Evolutionary conservation across 2,888 invertebrate species (phyloP).

Genomic region (Hymenopus coronatus): DNA sequence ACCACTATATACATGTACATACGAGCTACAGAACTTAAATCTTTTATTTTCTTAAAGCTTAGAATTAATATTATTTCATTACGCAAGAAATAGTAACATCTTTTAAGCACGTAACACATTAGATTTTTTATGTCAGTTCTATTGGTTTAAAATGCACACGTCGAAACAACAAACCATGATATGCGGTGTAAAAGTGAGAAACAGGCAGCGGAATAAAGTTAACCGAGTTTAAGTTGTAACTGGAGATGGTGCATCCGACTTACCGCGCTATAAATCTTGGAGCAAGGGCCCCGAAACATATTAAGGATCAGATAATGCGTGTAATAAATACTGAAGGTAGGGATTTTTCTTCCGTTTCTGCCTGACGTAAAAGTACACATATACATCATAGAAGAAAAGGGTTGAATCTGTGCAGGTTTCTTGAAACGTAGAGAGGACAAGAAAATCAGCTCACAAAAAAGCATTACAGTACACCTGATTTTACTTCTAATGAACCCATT

Average conservation of each 20-base stretch:
- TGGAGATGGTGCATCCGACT: not conserved
- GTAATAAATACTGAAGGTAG: not conserved
- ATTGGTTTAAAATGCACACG: no score
- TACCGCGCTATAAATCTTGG: not conserved
- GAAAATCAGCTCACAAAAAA: not conserved
- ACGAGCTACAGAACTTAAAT: no score
- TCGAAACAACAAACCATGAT: no score
- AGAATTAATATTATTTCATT: no score
- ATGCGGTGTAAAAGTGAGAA: not conserved
- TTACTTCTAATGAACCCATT: no score
- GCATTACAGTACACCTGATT: no score
- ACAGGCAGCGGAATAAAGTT: not conserved
- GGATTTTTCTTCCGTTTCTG: not conserved
- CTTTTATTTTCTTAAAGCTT: no score
- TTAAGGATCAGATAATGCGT: slow-evolving; percentile 6
- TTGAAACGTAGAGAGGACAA: not conserved
- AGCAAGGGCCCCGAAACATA: not conserved
- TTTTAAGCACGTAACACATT: no score
- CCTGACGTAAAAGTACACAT: not conserved
- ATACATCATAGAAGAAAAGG: not conserved
- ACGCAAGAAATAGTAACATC: no score
- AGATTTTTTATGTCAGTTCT: no score
- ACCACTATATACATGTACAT: no score
- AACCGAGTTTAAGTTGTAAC: not conserved
- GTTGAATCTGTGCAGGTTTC: not conserved